Conservation (phyloP, 92 coral and sea anemone genomes). For the Porites divaricata region DNA sequence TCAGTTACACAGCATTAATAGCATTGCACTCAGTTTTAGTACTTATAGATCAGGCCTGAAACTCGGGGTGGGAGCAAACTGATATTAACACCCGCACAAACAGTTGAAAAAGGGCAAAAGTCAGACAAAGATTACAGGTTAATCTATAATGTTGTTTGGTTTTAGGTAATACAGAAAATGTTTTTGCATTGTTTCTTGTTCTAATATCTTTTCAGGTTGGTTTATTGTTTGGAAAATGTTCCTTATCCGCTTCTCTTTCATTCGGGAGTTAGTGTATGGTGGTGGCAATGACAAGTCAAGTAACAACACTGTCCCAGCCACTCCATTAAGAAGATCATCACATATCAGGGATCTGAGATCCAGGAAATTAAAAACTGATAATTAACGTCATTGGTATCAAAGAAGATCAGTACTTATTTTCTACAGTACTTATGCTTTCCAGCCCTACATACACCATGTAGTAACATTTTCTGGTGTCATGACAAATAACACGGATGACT, state of each 20-base stretch:
- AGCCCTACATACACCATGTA: too few relatives aligned
- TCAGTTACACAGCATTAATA: too few relatives aligned
- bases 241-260: conserved; percentile 90
- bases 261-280: conserved; percentile 94
- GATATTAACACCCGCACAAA: too few relatives aligned
- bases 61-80: too few relatives aligned
- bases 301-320: conserved; percentile 50
- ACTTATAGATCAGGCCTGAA: too few relatives aligned
- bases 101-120: too few relatives aligned
- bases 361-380: conserved; percentile 8
- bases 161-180: too few relatives aligned
- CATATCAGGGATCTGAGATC: conserved; percentile 65
- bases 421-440: neutral
- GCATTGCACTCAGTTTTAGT: too few relatives aligned
- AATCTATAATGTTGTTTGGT: neutral
- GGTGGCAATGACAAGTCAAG: conserved; percentile 72
- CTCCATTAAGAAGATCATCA: conserved; percentile 87
- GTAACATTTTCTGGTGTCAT: too few relatives aligned
- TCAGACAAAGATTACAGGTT: too few relatives aligned
- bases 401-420: neutral
- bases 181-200: neutral
- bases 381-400: neutral
- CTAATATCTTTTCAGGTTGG: conserved; percentile 69
- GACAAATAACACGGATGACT: too few relatives aligned
- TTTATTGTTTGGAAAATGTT: conserved; percentile 98